These are phyloP conservation scores for Rhinoptilus africanus DNA, from an alignment of 2,113 vertebrate species.

Conservation along the genomic window DNA sequence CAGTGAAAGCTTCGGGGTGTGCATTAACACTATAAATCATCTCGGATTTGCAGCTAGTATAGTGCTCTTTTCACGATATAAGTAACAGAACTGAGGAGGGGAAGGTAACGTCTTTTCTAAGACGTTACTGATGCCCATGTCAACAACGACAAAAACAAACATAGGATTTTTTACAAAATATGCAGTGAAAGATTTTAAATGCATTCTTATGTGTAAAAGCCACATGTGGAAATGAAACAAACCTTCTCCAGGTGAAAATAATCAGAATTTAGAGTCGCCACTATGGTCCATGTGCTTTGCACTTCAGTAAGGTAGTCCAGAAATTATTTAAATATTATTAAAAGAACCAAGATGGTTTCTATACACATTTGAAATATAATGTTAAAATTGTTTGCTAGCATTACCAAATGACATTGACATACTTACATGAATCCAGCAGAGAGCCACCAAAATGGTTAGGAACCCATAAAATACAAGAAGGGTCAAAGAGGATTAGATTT, in stretches of 20 bases:
- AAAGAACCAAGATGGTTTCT: background rate
- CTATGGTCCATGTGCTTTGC: background rate
- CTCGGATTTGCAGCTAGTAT: background rate
- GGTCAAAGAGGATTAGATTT: background rate
- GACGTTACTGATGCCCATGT: background rate
- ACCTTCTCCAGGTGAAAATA: background rate
- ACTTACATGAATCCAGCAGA: background rate
- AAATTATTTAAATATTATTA: background rate
- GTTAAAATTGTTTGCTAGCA: background rate
- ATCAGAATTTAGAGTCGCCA: background rate
- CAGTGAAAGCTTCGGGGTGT: background rate
- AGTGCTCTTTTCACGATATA: background rate
- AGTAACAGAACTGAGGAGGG: background rate
- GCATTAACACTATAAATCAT: background rate
- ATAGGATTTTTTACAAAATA: background rate
- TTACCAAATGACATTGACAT: background rate
- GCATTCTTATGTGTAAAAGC: background rate
- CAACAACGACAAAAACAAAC: background rate
- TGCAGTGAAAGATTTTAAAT: background rate
- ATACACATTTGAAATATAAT: background rate
- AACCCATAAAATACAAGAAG: background rate
- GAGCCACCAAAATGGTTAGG: background rate
- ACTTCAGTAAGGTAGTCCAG: background rate
- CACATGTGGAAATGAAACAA: background rate
- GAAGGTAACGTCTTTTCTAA: background rate